Evolutionary conservation across 1,140 invertebrate species (phyloP).

Genomic region (Drosophila eugracilis): DNA sequence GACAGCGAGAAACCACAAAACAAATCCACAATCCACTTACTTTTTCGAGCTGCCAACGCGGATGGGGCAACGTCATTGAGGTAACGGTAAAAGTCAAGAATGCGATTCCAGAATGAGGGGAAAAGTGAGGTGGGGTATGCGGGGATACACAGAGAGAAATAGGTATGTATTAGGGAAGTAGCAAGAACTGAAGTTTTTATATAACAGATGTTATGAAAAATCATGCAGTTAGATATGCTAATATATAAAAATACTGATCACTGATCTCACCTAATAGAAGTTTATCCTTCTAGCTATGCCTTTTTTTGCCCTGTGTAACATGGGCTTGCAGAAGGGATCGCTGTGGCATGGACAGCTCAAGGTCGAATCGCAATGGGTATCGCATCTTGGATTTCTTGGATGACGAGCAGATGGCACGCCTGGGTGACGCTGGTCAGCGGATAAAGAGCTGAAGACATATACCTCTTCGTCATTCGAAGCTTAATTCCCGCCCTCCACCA

Average conservation of each 20-base stretch:
- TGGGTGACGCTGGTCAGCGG: slow-evolving; percentile 41
- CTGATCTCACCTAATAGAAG: too few relatives aligned
- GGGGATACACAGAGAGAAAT: neutral
- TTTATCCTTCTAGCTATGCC: neutral
- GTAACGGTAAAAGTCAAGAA: slow-evolving; percentile 44
- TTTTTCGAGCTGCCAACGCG: slow-evolving; percentile 36
- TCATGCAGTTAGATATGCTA: too few relatives aligned
- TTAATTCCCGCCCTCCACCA: too few relatives aligned
- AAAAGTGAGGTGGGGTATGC: slow-evolving; percentile 2
- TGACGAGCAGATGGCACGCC: slow-evolving; percentile 48
- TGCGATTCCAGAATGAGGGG: slow-evolving; percentile 27
- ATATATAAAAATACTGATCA: too few relatives aligned
- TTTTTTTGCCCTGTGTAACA: slow-evolving; percentile 19
- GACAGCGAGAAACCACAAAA: slow-evolving; percentile 46
- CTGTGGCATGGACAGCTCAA: slow-evolving; percentile 52
- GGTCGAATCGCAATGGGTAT: slow-evolving; percentile 33
- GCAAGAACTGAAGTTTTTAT: too few relatives aligned
- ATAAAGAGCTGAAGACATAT: slow-evolving; percentile 30
- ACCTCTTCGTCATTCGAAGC: slow-evolving; percentile 55
- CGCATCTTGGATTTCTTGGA: slow-evolving; percentile 37
- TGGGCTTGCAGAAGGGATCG: slow-evolving; percentile 19
- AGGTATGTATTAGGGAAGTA: too few relatives aligned
- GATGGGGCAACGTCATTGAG: slow-evolving; percentile 51
- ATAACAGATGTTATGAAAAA: too few relatives aligned
- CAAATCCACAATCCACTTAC: slow-evolving; percentile 40